These are phyloP conservation scores for Microplitis manilae DNA, from an alignment of 2,888 invertebrate genomes.

Conservation along the genomic window DNA sequence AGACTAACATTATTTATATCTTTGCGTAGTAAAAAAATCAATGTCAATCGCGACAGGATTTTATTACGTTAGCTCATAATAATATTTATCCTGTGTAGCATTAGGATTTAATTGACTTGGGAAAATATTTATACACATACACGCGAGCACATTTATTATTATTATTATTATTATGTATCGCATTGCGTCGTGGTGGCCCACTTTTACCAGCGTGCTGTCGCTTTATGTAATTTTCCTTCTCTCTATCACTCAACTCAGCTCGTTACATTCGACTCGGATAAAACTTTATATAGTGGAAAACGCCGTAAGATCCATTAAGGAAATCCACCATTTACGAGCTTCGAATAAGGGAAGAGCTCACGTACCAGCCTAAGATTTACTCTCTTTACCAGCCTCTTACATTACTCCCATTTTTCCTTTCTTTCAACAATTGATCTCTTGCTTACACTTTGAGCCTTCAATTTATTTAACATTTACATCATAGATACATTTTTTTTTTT, in stretches of 20 bases:
- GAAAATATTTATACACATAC: slow-evolving; percentile 19
- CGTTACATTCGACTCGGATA: not conserved
- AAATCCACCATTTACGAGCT: slow-evolving; percentile 46
- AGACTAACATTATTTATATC: not conserved
- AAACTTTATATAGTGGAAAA: slow-evolving; percentile 38
- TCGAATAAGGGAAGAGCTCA: slow-evolving; percentile 15
- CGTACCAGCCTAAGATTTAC: not conserved
- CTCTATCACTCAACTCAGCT: not conserved
- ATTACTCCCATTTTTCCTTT: not conserved
- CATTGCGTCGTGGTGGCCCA: slow-evolving; percentile 49
- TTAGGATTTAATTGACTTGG: not conserved
- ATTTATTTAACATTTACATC: not conserved
- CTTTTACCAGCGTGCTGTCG: slow-evolving; percentile 55
- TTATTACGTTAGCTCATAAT: not conserved
- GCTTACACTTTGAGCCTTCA: not conserved
- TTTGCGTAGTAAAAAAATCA: not conserved
- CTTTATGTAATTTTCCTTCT: slow-evolving; percentile 46
- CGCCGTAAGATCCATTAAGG: slow-evolving; percentile 53
- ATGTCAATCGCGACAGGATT: not conserved
- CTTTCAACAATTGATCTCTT: not conserved
- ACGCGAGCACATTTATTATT: slow-evolving; percentile 26
- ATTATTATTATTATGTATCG: slow-evolving; percentile 14
- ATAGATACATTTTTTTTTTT: not conserved
- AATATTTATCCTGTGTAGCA: slow-evolving; percentile 11
- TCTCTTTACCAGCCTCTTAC: not conserved